phyloP scores from a whole-genome alignment of 2,797 vertebrate species.

The Zalophus californianus region DNA sequence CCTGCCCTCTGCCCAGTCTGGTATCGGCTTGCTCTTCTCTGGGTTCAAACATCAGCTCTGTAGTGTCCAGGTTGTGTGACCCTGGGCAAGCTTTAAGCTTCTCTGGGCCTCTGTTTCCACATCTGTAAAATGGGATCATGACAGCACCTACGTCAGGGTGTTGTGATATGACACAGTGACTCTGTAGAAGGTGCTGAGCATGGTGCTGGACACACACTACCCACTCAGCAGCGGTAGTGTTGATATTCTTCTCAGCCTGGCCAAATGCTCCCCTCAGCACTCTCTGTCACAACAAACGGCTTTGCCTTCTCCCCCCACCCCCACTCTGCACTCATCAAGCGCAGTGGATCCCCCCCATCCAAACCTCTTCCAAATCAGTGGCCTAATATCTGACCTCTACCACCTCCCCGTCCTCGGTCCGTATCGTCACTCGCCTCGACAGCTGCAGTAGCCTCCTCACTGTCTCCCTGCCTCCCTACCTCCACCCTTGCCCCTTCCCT shows the following conservation, averaged over 20 bases:
- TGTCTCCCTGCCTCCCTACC: neutral
- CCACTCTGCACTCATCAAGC: neutral
- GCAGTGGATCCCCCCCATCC: neutral
- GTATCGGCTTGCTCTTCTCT: neutral
- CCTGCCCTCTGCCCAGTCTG: neutral
- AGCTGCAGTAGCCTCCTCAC: neutral
- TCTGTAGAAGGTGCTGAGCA: fast-evolving
- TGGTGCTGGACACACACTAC: neutral
- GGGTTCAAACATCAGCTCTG: conserved; percentile 24
- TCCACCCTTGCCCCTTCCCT: neutral
- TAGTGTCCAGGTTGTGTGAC: neutral
- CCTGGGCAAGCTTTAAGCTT: neutral
- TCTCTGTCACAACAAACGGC: neutral
- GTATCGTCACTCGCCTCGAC: fast-evolving
- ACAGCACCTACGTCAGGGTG: neutral
- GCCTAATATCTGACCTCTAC: neutral
- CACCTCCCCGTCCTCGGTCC: neutral
- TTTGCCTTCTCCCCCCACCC: neutral
- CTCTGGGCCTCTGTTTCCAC: conserved; percentile 8
- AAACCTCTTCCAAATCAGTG: neutral
- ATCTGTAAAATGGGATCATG: conserved; percentile 16
- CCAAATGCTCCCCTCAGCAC: neutral
- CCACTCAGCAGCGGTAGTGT: neutral
- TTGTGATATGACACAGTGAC: neutral
- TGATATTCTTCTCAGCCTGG: neutral